Conservation (phyloP, 2,113 vertebrate species). For the Entomyzon cyanotis region DNA sequence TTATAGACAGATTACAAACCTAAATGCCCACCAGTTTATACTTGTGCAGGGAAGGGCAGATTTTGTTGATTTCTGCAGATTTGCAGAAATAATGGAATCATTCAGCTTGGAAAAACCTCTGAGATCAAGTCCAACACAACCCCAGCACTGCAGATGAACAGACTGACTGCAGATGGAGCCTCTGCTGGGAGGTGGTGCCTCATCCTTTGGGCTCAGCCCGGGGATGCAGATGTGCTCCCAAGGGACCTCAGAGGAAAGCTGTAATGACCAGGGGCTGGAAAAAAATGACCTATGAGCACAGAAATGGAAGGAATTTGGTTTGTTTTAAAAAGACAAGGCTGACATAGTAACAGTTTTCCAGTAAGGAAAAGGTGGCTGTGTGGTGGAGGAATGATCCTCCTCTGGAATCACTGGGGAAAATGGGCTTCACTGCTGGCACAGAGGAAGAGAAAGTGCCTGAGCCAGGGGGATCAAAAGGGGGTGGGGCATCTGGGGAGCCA, state of each 20-base stretch:
- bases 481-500: not conserved
- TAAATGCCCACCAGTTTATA: not conserved
- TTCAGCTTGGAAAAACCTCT: not conserved
- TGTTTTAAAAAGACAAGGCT: not conserved
- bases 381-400: accelerated
- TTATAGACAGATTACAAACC: not conserved
- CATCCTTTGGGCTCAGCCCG: not conserved
- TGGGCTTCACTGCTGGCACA: not conserved
- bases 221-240: not conserved
- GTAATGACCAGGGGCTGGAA: not conserved
- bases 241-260: not conserved
- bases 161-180: not conserved
- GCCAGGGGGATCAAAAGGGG: not conserved
- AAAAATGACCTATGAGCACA: not conserved
- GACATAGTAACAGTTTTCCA: not conserved
- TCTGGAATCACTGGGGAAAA: accelerated
- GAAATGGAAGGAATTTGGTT: not conserved
- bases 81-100: not conserved
- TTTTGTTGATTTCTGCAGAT: not conserved
- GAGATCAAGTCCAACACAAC: not conserved
- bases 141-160: not conserved
- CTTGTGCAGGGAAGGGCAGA: not conserved
- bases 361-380: not conserved
- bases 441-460: accelerated
- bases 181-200: accelerated